Base-by-base conservation (phyloP, 2,888 invertebrate genomes). In the Tachina grossa region DNA sequence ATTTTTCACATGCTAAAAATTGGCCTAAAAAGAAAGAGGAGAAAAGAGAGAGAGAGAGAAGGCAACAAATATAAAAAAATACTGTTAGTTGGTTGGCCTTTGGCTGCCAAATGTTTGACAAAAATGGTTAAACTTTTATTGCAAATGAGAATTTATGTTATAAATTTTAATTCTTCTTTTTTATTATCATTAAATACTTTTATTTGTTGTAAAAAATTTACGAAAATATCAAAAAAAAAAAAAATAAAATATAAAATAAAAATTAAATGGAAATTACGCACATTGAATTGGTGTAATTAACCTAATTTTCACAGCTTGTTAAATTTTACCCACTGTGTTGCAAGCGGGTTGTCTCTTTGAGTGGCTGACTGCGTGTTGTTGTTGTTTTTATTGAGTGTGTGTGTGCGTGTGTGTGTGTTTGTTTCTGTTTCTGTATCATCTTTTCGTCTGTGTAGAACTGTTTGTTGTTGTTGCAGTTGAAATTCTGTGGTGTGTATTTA, bases 221-320 rank as follows among this genome's bases (percentile, higher is more conserved):
- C 68, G 57, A 65, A 49, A 49, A 49, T 9, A 63, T 13, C 41
- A 57, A 9, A 81, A 51, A 0, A 39, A 53, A 19, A 74, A 16
- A 13, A 66, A 49, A 22, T 22, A 51, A 0, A 39, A n/a, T n/a
- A n/a, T n/a, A n/a, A n/a, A n/a, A n/a, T n/a, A n/a, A n/a, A 31
- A 19, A 6, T 6, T 43, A 71, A 51, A 16, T 45, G 57, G 49
- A 51, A 76, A 66, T 72, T 69, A 47, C 51, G 31, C 53, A 43
- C 68, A 74, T 68, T 82, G 75, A 72, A 74, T 45, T 74, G 81
- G 53, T 82, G 82, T 82, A 85, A 85, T 85, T 85, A 78, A 82
- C 85, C 85, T 75, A 85, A 85, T 85, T 85, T 85, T 85, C 85
- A 85, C 85, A 85, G 82, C 85, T 82, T 85, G 85, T 82, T 78